phyloP scores from a whole-genome alignment of 2,113 vertebrate genomes.

The Callipepla squamata region DNA sequence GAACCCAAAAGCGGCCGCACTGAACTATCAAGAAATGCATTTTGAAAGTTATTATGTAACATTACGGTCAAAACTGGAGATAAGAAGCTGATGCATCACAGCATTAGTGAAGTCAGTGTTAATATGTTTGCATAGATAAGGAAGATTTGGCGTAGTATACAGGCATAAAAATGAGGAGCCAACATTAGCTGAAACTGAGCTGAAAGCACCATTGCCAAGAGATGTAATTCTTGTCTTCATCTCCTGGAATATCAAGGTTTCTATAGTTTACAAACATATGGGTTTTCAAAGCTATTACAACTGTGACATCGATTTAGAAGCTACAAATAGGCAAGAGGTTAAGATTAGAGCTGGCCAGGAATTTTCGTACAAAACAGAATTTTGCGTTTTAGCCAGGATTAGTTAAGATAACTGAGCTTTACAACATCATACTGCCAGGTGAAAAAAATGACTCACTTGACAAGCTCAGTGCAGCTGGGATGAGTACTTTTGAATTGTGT shows the following conservation, averaged over 20 bases:
- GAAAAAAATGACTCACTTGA: conserved; percentile 68
- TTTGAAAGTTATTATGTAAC: conserved; percentile 33
- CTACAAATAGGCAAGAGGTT: conserved; percentile 68
- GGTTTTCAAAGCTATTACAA: conserved; percentile 69
- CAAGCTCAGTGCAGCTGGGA: conserved; percentile 48
- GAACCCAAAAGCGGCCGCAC: conserved; percentile 16
- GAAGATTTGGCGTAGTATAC: conserved; percentile 53
- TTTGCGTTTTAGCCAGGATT: conserved; percentile 72
- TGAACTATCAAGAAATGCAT: conserved; percentile 9
- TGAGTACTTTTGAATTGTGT: conserved; percentile 8
- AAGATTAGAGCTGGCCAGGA: conserved; percentile 70
- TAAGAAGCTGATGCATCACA: conserved; percentile 53
- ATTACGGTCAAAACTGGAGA: conserved; percentile 42
- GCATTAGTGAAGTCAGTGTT: conserved; percentile 33
- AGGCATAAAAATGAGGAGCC: conserved; percentile 60
- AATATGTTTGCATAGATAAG: conserved; percentile 68
- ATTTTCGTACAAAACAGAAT: conserved; percentile 71
- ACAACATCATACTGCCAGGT: conserved; percentile 70
- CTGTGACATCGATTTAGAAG: conserved; percentile 68
- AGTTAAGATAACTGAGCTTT: conserved; percentile 61
- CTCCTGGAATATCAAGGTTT: conserved; percentile 74
- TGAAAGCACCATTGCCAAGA: conserved; percentile 65
- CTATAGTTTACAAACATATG: conserved; percentile 74
- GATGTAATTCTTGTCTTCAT: conserved; percentile 74
- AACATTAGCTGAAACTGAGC: conserved; percentile 65